Conservation (phyloP, 2,888 invertebrate genomes). For the Agrochola lota region DNA sequence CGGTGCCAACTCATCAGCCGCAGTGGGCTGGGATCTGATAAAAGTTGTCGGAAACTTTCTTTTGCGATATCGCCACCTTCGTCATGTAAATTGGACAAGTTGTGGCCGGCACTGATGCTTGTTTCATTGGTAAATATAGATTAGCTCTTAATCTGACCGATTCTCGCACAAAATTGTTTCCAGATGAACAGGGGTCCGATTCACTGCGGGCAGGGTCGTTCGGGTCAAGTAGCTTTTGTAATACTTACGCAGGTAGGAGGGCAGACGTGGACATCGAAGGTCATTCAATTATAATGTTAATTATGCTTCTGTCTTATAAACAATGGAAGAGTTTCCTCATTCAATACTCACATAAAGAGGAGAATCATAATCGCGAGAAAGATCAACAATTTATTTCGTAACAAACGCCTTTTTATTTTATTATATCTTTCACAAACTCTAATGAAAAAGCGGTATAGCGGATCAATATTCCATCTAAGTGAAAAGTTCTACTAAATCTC, state of each 20-base stretch:
- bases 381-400: slow-evolving; percentile 29
- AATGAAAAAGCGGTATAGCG: slow-evolving; percentile 59
- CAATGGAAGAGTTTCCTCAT: neutral
- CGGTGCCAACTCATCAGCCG: slow-evolving; percentile 88
- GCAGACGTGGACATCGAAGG: slow-evolving; percentile 30
- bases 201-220: slow-evolving; percentile 57
- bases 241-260: slow-evolving; percentile 54
- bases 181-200: slow-evolving; percentile 68
- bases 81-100: slow-evolving; percentile 90
- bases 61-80: slow-evolving; percentile 89
- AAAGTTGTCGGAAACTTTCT: slow-evolving; percentile 88
- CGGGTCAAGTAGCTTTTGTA: slow-evolving; percentile 68
- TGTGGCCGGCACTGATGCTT: slow-evolving; percentile 83
- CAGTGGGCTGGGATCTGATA: slow-evolving; percentile 87
- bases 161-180: slow-evolving; percentile 81
- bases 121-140: slow-evolving; percentile 86
- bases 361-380: slow-evolving; percentile 22
- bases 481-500: slow-evolving; percentile 68
- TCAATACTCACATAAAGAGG: slow-evolving; percentile 1
- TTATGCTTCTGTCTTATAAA: slow-evolving; percentile 22
- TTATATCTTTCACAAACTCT: slow-evolving; percentile 52
- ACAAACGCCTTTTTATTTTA: slow-evolving; percentile 41
- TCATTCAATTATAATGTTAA: slow-evolving; percentile 50
- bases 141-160: slow-evolving; percentile 84
- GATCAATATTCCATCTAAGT: slow-evolving; percentile 66